A percentile compares a stretch with the other conserved stretches of the same genome.
These are phyloP conservation scores for Drosophila nikananu DNA, from an alignment of 1,140 invertebrate species.

Conservation along the genomic window DNA sequence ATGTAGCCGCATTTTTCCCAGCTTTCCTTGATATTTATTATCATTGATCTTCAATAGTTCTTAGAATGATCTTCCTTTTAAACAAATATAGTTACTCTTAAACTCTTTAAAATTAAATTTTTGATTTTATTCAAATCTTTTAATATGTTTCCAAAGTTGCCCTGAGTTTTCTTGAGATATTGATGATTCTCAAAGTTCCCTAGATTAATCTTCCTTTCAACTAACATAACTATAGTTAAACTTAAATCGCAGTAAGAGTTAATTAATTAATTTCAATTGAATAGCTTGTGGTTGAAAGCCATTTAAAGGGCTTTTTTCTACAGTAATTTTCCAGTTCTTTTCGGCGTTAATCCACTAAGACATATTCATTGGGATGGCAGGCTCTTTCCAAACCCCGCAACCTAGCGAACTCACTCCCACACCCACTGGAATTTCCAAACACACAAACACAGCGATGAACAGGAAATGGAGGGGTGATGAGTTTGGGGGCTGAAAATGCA, in stretches of 20 bases:
- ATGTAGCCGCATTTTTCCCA: no score
- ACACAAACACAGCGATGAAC: not conserved
- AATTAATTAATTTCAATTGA: not conserved
- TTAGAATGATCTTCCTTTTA: no score
- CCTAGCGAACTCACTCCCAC: not conserved
- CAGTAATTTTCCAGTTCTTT: slow-evolving; percentile 1
- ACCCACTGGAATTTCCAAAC: not conserved
- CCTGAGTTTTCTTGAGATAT: no score
- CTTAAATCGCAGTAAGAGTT: not conserved
- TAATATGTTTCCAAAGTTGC: no score
- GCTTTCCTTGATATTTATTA: no score
- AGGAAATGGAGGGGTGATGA: not conserved
- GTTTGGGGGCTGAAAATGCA: slow-evolving; percentile 26
- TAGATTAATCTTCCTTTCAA: no score
- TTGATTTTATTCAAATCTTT: no score
- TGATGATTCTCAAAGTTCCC: no score
- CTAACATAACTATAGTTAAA: no score
- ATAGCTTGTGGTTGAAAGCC: not conserved
- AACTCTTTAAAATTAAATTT: no score
- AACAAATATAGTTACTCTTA: no score
- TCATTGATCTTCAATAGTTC: no score
- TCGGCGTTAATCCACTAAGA: slow-evolving; percentile 13
- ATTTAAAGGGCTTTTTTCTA: not conserved
- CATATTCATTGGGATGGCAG: not conserved
- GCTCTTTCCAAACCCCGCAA: not conserved